phyloP scores from a whole-genome alignment of 2,888 invertebrate genomes.

The Tetropium fuscum region DNA sequence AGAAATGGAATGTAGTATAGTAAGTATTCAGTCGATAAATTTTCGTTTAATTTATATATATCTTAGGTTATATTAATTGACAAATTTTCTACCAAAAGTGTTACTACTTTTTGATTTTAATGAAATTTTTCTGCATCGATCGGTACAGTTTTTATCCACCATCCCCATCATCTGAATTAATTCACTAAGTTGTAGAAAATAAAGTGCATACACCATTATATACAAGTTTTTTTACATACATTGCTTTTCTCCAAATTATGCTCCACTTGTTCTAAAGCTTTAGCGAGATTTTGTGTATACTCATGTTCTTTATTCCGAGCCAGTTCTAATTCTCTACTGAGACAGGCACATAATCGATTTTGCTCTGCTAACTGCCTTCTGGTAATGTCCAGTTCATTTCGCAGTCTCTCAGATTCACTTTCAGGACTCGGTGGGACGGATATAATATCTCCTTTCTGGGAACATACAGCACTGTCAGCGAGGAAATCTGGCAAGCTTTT shows the following conservation, averaged over 20 bases:
- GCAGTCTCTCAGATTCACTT: constrained; percentile 66
- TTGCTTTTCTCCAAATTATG: constrained; percentile 71
- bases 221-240: constrained; percentile 62
- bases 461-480: constrained; percentile 74
- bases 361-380: constrained; percentile 70
- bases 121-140: too few species aligned
- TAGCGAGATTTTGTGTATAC: constrained; percentile 69
- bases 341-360: constrained; percentile 67
- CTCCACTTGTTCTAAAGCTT: constrained; percentile 71
- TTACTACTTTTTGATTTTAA: too few species aligned
- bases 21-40: too few species aligned
- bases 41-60: too few species aligned
- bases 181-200: too few species aligned
- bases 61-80: too few species aligned
- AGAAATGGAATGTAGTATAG: too few species aligned
- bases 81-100: too few species aligned
- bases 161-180: too few species aligned
- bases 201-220: too few species aligned
- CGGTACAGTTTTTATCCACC: too few species aligned
- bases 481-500: constrained; percentile 78
- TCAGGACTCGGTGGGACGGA: constrained; percentile 55
- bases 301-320: constrained; percentile 68
- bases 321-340: constrained; percentile 69
- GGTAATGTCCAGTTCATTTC: constrained; percentile 70
- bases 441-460: constrained; percentile 52